A percentile compares a stretch with the other conserved stretches of the same genome.
These are phyloP conservation scores for Bembecia ichneumoniformis DNA, from an alignment of 2,888 invertebrate species.

Conservation along the genomic window DNA sequence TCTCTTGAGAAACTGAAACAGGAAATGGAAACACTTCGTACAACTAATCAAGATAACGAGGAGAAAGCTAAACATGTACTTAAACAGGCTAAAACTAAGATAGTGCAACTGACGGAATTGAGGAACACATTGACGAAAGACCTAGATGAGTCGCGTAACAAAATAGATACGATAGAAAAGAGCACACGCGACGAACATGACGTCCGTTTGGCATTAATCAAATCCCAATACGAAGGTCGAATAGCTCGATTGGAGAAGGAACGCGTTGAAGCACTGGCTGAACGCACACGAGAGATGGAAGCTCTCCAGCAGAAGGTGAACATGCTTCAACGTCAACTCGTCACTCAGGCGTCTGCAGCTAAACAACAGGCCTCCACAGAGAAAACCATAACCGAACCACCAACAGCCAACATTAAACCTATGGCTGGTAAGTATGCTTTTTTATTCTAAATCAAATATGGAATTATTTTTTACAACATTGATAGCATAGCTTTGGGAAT, in stretches of 20 bases:
- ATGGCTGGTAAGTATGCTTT: constrained; percentile 80
- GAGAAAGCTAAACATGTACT: constrained; percentile 77
- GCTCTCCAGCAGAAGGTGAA: constrained; percentile 78
- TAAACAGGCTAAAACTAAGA: constrained; percentile 82
- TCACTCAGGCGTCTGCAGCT: constrained; percentile 78
- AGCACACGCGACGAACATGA: constrained; percentile 71
- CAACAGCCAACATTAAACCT: constrained; percentile 94
- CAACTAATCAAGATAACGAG: constrained; percentile 73
- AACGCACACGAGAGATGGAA: constrained; percentile 77
- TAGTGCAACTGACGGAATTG: constrained; percentile 79
- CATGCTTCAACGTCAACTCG: constrained; percentile 79
- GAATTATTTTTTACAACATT: too few species aligned
- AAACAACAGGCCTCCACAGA: constrained; percentile 73
- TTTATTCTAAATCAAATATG: not conserved
- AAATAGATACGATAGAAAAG: constrained; percentile 64
- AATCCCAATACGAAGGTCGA: constrained; percentile 79
- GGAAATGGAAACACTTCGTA: constrained; percentile 75
- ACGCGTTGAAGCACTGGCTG: constrained; percentile 74
- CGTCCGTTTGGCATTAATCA: constrained; percentile 72
- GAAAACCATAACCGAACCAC: constrained; percentile 72
- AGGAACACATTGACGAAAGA: constrained; percentile 75
- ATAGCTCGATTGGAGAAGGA: constrained; percentile 81
- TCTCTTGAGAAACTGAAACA: constrained; percentile 77
- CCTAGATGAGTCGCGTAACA: constrained; percentile 65
- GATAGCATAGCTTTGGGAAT: too few species aligned